phyloP scores from a whole-genome alignment of 2,888 invertebrate species.

The Acleris emargana region DNA sequence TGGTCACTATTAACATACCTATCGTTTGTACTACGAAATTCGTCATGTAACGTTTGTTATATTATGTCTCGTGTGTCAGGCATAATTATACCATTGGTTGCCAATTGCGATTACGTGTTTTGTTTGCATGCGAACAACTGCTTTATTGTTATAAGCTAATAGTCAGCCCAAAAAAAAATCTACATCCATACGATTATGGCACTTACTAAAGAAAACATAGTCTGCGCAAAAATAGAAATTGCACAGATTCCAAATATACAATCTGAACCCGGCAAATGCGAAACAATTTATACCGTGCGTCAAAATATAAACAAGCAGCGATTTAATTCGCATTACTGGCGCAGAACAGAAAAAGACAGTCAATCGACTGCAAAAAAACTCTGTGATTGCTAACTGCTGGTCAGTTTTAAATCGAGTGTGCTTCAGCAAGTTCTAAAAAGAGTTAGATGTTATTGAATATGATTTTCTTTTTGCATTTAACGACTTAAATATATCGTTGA shows the following conservation, averaged over 20 bases:
- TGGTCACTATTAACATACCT: no score
- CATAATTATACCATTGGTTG: no score
- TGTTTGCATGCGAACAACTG: no score
- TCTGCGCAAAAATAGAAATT: conserved; percentile 27
- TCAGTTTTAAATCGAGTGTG: background rate
- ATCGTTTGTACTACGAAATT: no score
- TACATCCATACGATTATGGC: background rate
- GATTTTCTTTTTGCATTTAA: no score
- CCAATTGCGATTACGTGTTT: no score
- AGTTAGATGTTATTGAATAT: no score
- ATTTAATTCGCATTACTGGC: conserved; percentile 48
- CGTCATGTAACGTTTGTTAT: no score
- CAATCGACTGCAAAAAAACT: background rate
- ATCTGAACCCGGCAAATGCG: conserved; percentile 27
- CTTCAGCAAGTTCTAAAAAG: no score
- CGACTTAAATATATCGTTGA: no score
- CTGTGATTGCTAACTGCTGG: background rate
- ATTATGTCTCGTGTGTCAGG: no score
- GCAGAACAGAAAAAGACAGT: conserved; percentile 2
- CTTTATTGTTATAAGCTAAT: no score
- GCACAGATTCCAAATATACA: conserved; percentile 28
- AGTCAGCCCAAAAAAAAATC: background rate
- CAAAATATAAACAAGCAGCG: conserved; percentile 48
- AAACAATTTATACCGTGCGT: conserved; percentile 42
- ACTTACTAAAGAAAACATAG: background rate